These are phyloP conservation scores for Notechis scutatus DNA, from an alignment of 2,113 vertebrate genomes.

Conservation along the genomic window DNA sequence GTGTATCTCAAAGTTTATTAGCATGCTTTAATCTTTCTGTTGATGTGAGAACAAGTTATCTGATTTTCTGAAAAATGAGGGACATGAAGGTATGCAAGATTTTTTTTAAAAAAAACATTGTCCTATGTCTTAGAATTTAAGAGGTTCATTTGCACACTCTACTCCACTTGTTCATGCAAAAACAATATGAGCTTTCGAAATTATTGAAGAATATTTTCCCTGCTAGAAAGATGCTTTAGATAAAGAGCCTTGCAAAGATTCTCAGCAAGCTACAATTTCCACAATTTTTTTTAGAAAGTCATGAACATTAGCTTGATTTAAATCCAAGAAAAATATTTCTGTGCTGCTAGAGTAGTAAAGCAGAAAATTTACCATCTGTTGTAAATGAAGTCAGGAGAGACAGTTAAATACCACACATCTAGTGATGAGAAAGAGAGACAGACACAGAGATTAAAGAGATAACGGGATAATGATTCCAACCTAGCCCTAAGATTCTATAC, in stretches of 20 bases:
- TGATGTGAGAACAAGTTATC: neutral
- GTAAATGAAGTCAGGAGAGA: neutral
- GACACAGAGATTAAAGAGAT: neutral
- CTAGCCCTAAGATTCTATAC: neutral
- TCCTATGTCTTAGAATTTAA: neutral
- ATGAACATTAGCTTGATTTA: neutral
- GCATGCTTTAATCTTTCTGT: neutral
- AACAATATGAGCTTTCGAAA: neutral
- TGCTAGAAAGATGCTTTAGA: neutral
- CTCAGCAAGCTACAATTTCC: neutral
- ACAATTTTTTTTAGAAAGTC: neutral
- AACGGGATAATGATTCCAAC: neutral
- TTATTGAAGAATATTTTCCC: neutral
- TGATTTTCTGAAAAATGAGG: neutral
- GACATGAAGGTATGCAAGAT: neutral
- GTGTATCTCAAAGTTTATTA: neutral
- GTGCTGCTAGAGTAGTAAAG: neutral
- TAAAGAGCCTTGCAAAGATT: neutral
- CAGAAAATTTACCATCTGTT: neutral
- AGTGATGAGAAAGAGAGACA: neutral
- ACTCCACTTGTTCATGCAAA: neutral
- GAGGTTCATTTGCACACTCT: neutral
- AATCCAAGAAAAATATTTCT: neutral
- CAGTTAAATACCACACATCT: neutral
- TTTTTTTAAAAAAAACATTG: neutral